Conservation (phyloP, 2,888 invertebrate species). For the Therioaphis trifolii region DNA sequence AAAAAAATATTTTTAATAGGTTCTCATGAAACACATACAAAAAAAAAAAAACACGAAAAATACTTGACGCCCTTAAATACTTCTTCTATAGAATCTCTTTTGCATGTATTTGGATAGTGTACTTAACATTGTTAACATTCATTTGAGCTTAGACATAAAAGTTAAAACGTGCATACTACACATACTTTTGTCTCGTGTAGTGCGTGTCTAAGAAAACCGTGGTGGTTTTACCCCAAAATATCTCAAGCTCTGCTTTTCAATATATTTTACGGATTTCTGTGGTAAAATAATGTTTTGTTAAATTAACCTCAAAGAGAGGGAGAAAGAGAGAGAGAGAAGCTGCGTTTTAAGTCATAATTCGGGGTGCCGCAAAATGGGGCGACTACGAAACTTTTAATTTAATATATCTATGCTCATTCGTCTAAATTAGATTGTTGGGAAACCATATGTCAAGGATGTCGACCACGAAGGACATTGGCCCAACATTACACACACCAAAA, state of each 20-base stretch:
- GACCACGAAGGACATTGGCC: not conserved
- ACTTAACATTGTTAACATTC: slow-evolving; percentile 29
- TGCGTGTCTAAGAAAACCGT: too few species aligned
- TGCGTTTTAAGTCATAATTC: too few species aligned
- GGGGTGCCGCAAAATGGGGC: too few species aligned
- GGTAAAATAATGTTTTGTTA: too few species aligned
- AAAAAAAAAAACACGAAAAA: not conserved
- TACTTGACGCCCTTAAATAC: slow-evolving; percentile 10
- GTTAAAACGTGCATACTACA: not conserved
- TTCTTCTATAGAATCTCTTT: slow-evolving; percentile 4
- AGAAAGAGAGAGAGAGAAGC: too few species aligned
- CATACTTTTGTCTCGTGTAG: too few species aligned
- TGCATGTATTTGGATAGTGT: slow-evolving; percentile 1
- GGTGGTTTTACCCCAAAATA: too few species aligned
- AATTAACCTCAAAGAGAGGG: too few species aligned
- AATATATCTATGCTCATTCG: not conserved
- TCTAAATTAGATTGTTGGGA: not conserved
- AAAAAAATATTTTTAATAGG: not conserved
- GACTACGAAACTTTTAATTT: too few species aligned
- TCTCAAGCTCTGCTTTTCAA: too few species aligned
- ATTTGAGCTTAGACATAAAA: not conserved
- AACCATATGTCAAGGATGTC: slow-evolving; percentile 29
- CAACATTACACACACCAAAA: not conserved
- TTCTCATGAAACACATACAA: not conserved
- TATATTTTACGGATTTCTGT: too few species aligned